Base-by-base conservation (phyloP, 2,797 vertebrate genomes). In the Sebastes nivosus region DNA sequence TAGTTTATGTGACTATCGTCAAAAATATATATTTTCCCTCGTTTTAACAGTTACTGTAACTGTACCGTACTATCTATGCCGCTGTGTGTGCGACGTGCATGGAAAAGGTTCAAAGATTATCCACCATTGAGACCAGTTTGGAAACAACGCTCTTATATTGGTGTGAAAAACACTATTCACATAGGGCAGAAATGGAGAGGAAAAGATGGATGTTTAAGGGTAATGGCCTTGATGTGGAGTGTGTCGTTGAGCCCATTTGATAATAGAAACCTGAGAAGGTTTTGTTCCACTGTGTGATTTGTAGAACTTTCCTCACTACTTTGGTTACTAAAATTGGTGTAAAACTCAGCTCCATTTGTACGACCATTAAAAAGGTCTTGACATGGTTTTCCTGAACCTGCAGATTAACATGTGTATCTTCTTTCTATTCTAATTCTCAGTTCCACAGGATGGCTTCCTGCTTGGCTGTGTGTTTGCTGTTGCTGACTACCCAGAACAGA, bases 401-500 rank as follows among this genome's bases (percentile, higher is more conserved):
- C 46, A 32, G 42, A 55, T 57, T 63, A 1, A 24, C 18, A 9
- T 30, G 1, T 66, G 5, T 72, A 38, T 57, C 6, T 29, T 52
- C 1, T 59, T 11, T 60, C 4, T 76, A 0, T 46, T 32, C 18
- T 54, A 4, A 12, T 24, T 89, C 91, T 34, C 80, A 99, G 99
- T 99, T 94, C 98, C 99, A 72, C 96, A 97, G 88, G 98, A 98
- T 1, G 96, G 95, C 91, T 99, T 98, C 87, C 90, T 99, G 27
- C 85, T 98, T 67, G 98, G 98, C 63, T 99, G 99, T 75, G 96
- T 99, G 69, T 99, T 99, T 88, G 97, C 97, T 25, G 95, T 99
- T 46, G 97, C 98, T 27, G 99, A 99, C 93, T 99, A 99, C 79
- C 98, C 97, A 1, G 99, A 99, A 52, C 99, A 99, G 94, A 99